Evolutionary conservation across 2,113 vertebrate genomes (phyloP).

Genomic region (rat (Rattus norvegicus)): DNA sequence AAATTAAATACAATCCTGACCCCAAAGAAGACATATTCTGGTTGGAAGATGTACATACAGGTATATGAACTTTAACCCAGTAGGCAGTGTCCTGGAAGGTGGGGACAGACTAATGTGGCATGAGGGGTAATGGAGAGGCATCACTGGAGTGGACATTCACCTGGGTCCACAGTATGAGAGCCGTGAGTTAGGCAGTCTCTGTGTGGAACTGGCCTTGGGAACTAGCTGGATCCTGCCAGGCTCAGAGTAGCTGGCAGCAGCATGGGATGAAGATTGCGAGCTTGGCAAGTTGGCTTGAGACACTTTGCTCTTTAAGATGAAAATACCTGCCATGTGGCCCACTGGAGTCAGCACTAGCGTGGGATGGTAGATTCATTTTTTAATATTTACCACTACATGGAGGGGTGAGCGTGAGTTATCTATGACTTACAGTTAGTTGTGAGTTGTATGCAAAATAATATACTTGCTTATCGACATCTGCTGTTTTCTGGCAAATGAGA

Average conservation of each 20-base stretch:
- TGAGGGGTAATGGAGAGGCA: neutral
- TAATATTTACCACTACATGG: too few species aligned
- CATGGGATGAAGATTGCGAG: too few species aligned
- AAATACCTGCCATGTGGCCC: too few species aligned
- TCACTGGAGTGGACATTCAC: neutral
- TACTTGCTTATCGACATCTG: neutral
- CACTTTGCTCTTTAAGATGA: too few species aligned
- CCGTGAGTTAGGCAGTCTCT: too few species aligned
- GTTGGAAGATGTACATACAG: neutral
- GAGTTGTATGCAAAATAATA: neutral
- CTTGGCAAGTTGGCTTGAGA: too few species aligned
- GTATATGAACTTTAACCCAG: too few species aligned
- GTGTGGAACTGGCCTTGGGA: too few species aligned
- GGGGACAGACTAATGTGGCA: neutral
- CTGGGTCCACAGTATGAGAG: neutral
- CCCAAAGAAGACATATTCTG: neutral
- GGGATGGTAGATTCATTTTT: too few species aligned
- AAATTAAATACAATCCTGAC: neutral
- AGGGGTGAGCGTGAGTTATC: neutral
- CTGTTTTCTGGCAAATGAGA: neutral
- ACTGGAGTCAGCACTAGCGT: too few species aligned
- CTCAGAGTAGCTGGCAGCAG: too few species aligned
- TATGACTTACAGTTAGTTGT: neutral
- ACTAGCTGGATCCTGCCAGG: too few species aligned
- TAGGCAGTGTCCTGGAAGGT: neutral